Evolutionary conservation across 2,113 vertebrate species (phyloP).

Genomic region (Lagopus leucura): DNA sequence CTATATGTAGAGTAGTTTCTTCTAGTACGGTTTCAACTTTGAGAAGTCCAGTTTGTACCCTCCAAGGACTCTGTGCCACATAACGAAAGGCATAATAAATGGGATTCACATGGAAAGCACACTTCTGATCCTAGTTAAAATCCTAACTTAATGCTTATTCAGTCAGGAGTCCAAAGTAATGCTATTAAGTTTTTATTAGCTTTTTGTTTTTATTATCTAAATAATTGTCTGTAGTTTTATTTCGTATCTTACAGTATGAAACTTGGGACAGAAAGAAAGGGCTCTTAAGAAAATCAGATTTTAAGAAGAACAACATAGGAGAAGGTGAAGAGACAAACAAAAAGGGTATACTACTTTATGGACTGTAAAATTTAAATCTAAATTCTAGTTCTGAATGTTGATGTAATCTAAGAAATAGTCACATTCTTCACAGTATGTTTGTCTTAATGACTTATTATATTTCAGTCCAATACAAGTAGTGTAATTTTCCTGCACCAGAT

Average conservation of each 20-base stretch:
- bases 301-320: neutral
- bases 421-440: neutral
- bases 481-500: neutral
- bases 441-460: neutral
- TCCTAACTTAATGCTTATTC: neutral
- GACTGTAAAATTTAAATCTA: neutral
- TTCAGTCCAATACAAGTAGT: neutral
- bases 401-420: neutral
- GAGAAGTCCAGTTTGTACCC: rapidly evolving
- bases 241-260: neutral
- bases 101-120: neutral
- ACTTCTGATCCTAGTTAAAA: neutral
- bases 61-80: neutral
- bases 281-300: neutral
- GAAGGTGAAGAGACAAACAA: neutral
- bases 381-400: neutral
- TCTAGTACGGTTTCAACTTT: neutral
- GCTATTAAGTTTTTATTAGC: neutral
- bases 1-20: neutral
- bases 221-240: neutral
- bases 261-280: neutral
- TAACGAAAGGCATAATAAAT: neutral
- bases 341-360: neutral
- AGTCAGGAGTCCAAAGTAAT: neutral
- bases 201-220: neutral